phyloP scores from a whole-genome alignment of 2,888 invertebrate genomes.

The Galerucella pusilla region DNA sequence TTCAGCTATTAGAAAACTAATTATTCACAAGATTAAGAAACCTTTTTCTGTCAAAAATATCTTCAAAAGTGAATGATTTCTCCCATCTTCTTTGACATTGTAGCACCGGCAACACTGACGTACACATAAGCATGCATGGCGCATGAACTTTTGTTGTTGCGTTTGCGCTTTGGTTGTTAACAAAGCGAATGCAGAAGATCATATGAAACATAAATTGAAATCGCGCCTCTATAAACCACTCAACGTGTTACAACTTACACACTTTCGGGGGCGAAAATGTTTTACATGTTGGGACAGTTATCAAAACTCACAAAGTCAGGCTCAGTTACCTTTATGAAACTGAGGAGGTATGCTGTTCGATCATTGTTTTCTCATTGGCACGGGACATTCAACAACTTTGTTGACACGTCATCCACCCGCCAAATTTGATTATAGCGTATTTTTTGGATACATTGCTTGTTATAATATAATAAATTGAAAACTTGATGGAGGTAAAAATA shows the following conservation, averaged over 20 bases:
- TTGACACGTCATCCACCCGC: slow-evolving; percentile 43
- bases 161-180: slow-evolving; percentile 54
- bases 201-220: slow-evolving; percentile 61
- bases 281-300: slow-evolving; percentile 41
- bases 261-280: slow-evolving; percentile 51
- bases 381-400: slow-evolving; percentile 26
- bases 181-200: slow-evolving; percentile 60
- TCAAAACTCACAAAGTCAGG: slow-evolving; percentile 26
- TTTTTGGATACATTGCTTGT: not conserved
- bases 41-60: not conserved
- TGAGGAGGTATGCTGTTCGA: slow-evolving; percentile 29
- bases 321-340: slow-evolving; percentile 44
- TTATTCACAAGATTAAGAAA: not conserved
- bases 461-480: not conserved
- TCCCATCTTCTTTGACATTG: not conserved
- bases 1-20: not conserved
- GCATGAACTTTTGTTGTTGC: slow-evolving; percentile 68
- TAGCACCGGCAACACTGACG: slow-evolving; percentile 12
- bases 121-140: slow-evolving; percentile 68
- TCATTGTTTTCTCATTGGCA: slow-evolving; percentile 28
- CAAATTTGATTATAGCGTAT: slow-evolving; percentile 40
- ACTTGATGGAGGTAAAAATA: not conserved
- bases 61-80: not conserved
- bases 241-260: slow-evolving; percentile 47
- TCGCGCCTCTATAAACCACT: slow-evolving; percentile 55